Evolutionary conservation across 2,888 invertebrate species (phyloP).

Genomic region (Drosophila suboccidentalis): DNA sequence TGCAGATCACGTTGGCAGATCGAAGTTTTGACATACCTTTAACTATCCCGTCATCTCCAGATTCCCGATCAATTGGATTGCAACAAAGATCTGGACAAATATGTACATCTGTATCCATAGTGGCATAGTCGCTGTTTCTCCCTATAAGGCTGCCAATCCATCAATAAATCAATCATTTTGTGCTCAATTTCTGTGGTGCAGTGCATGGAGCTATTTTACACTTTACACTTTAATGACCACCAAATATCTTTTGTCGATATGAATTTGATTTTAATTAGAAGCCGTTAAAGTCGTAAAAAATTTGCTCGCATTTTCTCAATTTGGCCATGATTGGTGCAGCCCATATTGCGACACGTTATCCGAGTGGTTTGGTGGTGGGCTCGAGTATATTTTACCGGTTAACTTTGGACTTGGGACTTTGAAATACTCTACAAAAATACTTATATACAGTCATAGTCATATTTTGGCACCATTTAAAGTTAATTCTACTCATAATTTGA

Average conservation of each 20-base stretch:
- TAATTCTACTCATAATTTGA: too few species aligned
- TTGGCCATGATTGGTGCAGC: constrained; percentile 27
- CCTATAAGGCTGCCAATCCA: constrained; percentile 53
- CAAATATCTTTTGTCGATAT: constrained; percentile 62
- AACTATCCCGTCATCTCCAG: constrained; percentile 15
- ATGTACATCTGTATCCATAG: constrained; percentile 50
- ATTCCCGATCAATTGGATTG: constrained; percentile 24
- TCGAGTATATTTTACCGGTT: constrained; percentile 1
- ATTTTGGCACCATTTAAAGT: too few species aligned
- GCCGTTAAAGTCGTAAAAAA: constrained; percentile 78
- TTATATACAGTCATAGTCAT: too few species aligned
- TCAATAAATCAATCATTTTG: constrained; percentile 77
- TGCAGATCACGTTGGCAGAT: constrained; percentile 63
- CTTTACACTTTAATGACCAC: constrained; percentile 80
- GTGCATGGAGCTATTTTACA: constrained; percentile 68
- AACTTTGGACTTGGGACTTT: background rate
- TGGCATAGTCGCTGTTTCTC: constrained; percentile 3
- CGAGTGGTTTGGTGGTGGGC: constrained; percentile 1
- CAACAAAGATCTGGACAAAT: constrained; percentile 47
- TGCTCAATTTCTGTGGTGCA: constrained; percentile 49
- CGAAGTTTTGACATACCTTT: constrained; percentile 42
- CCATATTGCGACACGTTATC: constrained; percentile 26
- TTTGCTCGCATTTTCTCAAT: constrained; percentile 66
- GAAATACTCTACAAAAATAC: background rate
- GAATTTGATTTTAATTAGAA: constrained; percentile 76